Evolutionary conservation across 2,888 invertebrate genomes (phyloP).

Genomic region (Drepana falcataria): DNA sequence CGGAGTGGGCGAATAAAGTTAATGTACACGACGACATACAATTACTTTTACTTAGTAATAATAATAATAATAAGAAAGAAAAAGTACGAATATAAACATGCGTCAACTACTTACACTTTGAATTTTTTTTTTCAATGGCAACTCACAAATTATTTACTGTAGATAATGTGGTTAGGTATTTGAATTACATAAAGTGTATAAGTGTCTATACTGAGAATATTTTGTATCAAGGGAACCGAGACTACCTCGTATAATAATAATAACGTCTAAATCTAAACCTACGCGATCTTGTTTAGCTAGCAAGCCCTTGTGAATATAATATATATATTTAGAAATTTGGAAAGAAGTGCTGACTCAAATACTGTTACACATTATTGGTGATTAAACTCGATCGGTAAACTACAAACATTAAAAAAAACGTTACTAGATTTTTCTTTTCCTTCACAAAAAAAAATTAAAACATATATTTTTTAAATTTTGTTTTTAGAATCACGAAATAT

Average conservation of each 20-base stretch:
- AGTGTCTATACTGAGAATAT: background rate
- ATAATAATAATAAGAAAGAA: constrained; percentile 47
- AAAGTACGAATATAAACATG: constrained; percentile 25
- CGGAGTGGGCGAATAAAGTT: constrained; percentile 56
- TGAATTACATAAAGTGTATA: too few relatives aligned
- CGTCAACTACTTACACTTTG: constrained; percentile 52
- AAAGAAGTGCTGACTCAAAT: background rate
- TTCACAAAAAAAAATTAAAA: background rate
- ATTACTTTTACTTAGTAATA: constrained; percentile 26
- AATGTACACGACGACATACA: constrained; percentile 67
- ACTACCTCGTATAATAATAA: background rate
- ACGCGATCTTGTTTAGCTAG: background rate
- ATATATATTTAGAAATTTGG: background rate
- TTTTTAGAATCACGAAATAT: constrained; percentile 1
- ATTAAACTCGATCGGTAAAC: background rate
- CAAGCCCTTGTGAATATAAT: background rate
- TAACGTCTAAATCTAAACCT: background rate
- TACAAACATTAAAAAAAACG: background rate
- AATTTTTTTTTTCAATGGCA: constrained; percentile 9
- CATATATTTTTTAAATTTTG: background rate
- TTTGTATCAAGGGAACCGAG: background rate
- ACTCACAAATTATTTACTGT: background rate
- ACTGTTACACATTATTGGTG: background rate
- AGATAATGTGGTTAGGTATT: background rate
- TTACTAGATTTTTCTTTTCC: too few relatives aligned